Evolutionary conservation across 2,797 vertebrate genomes (phyloP), one percentile per base, ranked within the genome.

Genomic region (Molossus molossus): DNA sequence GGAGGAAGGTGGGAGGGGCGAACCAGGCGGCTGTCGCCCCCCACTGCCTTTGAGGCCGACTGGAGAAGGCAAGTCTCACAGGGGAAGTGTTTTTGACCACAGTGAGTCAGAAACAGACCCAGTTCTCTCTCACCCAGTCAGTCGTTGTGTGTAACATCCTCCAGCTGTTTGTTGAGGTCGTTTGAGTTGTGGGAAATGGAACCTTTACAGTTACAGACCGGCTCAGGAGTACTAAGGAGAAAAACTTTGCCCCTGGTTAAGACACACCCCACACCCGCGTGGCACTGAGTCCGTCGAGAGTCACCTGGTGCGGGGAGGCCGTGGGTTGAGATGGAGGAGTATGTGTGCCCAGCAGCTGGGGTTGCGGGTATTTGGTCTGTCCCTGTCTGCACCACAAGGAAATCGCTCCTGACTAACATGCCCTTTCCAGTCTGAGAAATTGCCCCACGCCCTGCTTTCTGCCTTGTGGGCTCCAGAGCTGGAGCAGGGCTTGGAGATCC

Each of bases 31-130:
- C 73, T 7, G 70, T 33, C 0, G 27, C 7, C 67, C 45, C 40
- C 40, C 0, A 25, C 18, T 1, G 27, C 37, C 27, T n/a, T 15
- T 10, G 18, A 23, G 48, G 69, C 70, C 48, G 91, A 1, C 64
- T 33, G 25, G 13, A 72, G 79, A 65, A 6, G 10, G 48, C 84
- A 20, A 21, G 75, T 69, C 76, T 84, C 80, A 29, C 88, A 67
- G 86, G 70, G 97, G 97, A 98, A 98, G 96, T 96, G 50, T 55
- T 58, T 29, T 15, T 75, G 83, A 96, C 97, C 97, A 70, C 95
- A 96, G 92, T 92, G 94, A 95, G 91, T 97, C 96, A 96, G 95
- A 90, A 94, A 90, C 76, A 92, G 60, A 53, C 72, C 27, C 21
- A 29, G 62, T 2, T 40, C 17, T 58, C 69, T 5, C 20, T 90